These are phyloP conservation scores for Temnothorax curvispinosus DNA, from an alignment of 1,140 invertebrate species.

Conservation along the genomic window DNA sequence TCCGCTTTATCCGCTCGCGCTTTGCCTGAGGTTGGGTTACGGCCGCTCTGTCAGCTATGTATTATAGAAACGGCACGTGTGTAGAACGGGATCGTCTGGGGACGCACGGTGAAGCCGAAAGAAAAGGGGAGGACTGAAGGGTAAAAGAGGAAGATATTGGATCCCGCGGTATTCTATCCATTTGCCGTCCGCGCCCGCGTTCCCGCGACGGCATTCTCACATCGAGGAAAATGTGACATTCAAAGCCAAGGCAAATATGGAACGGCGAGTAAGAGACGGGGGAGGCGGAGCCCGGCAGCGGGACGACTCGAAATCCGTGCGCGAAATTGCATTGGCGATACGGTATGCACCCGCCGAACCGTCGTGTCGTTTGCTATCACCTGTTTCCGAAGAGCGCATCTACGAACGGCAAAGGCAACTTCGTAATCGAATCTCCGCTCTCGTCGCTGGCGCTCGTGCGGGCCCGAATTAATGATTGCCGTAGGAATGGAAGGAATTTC, in stretches of 20 bases:
- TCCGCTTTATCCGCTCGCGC: not conserved
- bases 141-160: conserved; percentile 47
- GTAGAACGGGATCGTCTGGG: not conserved
- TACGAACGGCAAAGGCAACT: not conserved
- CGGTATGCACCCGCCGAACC: conserved; percentile 1
- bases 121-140: not conserved
- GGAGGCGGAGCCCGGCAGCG: not conserved
- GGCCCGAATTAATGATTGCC: not conserved
- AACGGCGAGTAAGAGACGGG: not conserved
- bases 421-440: not conserved
- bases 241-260: conserved; percentile 30
- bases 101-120: not conserved
- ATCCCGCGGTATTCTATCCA: conserved; percentile 24
- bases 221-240: conserved; percentile 29
- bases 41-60: not conserved
- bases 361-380: conserved; percentile 15
- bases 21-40: conserved; percentile 8
- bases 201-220: not conserved
- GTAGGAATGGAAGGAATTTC: not conserved
- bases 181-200: not conserved
- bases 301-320: conserved; percentile 8
- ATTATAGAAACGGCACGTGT: not conserved
- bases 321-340: conserved; percentile 44
- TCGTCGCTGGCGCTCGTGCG: not conserved
- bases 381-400: not conserved